Conservation (phyloP, 2,888 invertebrate species). For the Xylota sylvarum region DNA sequence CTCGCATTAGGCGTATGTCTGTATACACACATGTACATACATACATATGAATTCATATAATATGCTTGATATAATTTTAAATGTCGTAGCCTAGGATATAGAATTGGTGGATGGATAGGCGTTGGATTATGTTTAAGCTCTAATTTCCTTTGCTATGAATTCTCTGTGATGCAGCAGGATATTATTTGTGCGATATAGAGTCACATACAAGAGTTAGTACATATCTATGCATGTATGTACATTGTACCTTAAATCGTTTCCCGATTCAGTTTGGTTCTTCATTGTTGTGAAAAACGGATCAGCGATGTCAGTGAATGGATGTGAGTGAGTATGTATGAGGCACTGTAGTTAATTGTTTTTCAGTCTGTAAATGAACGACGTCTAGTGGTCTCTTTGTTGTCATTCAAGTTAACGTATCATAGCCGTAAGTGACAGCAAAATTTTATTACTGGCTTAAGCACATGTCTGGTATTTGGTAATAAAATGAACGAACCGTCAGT, state of each 20-base stretch:
- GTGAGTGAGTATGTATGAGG: neutral
- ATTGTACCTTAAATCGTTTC: conserved; percentile 40
- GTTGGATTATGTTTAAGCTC: conserved; percentile 5
- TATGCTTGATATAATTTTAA: conserved; percentile 1
- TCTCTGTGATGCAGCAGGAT: conserved; percentile 17
- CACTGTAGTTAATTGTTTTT: conserved; percentile 41
- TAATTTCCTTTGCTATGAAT: conserved; percentile 25
- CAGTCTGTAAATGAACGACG: conserved; percentile 40
- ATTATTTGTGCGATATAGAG: neutral
- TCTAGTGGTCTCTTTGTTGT: conserved; percentile 37
- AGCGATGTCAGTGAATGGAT: neutral
- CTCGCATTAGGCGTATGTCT: neutral
- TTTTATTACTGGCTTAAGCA: conserved; percentile 42
- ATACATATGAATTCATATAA: neutral
- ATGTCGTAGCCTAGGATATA: neutral
- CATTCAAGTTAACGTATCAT: conserved; percentile 35
- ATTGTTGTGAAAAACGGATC: conserved; percentile 18
- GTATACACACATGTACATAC: neutral
- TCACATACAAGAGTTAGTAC: neutral
- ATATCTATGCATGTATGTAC: too few species aligned
- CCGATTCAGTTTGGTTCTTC: conserved; percentile 43
- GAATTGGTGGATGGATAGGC: neutral
- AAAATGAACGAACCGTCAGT: conserved; percentile 19
- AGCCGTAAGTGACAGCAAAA: conserved; percentile 45
- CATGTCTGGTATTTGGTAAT: conserved; percentile 31